Percentiles rank a stretch among this genome's conserved stretches.
Evolutionary conservation across 2,888 invertebrate species (phyloP).

Genomic region (Calliscelio sp.): DNA sequence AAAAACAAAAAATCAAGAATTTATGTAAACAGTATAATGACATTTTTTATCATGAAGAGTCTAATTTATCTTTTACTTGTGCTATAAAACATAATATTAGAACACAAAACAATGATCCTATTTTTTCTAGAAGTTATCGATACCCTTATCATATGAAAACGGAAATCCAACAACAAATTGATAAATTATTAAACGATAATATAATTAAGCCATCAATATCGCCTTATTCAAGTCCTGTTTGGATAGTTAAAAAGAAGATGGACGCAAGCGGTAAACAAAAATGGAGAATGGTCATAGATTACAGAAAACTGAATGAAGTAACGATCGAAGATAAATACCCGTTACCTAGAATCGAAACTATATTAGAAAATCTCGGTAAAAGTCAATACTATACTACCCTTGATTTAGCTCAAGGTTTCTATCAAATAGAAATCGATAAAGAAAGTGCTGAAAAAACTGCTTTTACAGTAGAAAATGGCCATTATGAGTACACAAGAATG

Average conservation of each 20-base stretch:
- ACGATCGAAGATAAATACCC: not conserved
- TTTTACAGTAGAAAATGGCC: not conserved
- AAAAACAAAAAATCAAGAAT: not conserved
- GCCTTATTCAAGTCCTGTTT: constrained; percentile 19
- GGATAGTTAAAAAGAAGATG: constrained; percentile 9
- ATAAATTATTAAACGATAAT: constrained; percentile 15
- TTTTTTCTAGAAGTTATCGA: not conserved
- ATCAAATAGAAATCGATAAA: not conserved
- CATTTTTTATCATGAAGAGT: constrained; percentile 16
- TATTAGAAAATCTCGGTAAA: not conserved
- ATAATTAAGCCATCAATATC: constrained; percentile 15
- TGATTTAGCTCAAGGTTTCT: not conserved
- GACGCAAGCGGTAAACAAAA: constrained; percentile 1
- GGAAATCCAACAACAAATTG: constrained; percentile 8
- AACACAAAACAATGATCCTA: constrained; percentile 5
- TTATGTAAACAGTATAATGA: constrained; percentile 12
- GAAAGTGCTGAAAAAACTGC: not conserved
- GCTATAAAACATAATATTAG: constrained; percentile 8
- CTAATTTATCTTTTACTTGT: constrained; percentile 6
- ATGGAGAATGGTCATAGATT: constrained; percentile 12
- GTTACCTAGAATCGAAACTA: not conserved
- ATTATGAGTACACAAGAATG: not conserved
- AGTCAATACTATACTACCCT: not conserved
- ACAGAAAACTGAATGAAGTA: constrained; percentile 5
- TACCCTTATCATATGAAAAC: constrained; percentile 17